Evolutionary conservation across 2,888 invertebrate species (phyloP), one percentile per base, ranked within the genome.

Genomic region (Thereva unica): DNA sequence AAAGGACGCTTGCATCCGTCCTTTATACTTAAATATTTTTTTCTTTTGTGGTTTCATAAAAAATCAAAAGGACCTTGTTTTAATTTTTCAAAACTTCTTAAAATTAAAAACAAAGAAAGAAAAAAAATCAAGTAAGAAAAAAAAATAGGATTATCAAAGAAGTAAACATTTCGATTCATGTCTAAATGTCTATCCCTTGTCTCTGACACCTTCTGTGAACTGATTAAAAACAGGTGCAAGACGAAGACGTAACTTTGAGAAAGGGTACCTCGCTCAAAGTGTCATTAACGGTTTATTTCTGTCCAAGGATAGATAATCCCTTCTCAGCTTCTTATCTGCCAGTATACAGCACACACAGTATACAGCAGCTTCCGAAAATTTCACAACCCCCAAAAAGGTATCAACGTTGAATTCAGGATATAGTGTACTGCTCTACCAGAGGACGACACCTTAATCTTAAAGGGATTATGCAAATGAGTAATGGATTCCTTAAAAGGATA

Each of bases 381-480:
- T 23, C 23, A 45, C 37, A 12, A 59, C 45, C 57, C 57, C 57
- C 47, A 50, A 61, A 57, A 61, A 41, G 61, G 61, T 49, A 49
- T 9, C 61, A 50, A 23, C 49, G 61, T 41, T 61, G 50, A 50
- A 61, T 61, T 49, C 61, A 50, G 50, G 40, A 35, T 47, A 47
- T 35, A 61, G 61, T 50, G 50, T 61, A 61, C 50, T 50, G 50
- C 50, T n/a, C n/a, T 50, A 38, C 50, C 49, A 61, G 61, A 61
- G 61, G 61, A 61, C 50, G 61, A 61, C 61, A 61, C 61, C 61
- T 61, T 61, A 61, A 61, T 61, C 61, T 61, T 61, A 61, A 61
- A 61, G 50, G 61, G 61, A 61, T 61, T 61, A 61, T 61, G 61
- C 50, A 61, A 61, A 61, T 61, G 61, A 61, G 61, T 61, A 61